Conservation (phyloP, 2,797 vertebrate species). For the Prunella strophiata region DNA sequence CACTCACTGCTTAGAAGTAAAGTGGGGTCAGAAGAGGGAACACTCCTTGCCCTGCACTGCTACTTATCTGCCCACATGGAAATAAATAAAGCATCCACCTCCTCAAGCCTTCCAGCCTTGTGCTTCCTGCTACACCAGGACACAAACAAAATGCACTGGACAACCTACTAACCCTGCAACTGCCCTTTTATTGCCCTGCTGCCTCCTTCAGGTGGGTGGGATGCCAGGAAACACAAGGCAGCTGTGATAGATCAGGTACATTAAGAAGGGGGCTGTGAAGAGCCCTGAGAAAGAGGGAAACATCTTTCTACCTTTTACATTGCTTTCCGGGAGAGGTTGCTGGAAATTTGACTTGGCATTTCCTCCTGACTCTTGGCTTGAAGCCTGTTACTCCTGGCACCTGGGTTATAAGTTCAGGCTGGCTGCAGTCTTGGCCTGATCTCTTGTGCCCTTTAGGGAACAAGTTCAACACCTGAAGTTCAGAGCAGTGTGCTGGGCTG, state of each 20-base stretch:
- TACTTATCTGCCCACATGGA: background rate
- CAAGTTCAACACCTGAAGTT: background rate
- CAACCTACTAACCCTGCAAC: rapidly evolving
- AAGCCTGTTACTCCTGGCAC: background rate
- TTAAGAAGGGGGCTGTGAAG: background rate
- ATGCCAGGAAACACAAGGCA: background rate
- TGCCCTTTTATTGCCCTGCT: background rate
- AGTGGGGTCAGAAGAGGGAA: background rate
- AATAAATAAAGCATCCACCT: background rate
- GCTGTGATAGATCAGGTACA: background rate
- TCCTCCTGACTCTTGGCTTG: background rate
- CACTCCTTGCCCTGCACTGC: rapidly evolving
- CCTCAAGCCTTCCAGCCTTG: background rate
- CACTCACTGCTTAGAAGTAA: background rate
- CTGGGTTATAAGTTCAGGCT: background rate
- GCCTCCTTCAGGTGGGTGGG: background rate
- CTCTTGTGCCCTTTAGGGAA: background rate
- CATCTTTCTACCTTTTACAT: rapidly evolving
- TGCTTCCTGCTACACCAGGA: rapidly evolving
- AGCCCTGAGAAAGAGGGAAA: background rate
- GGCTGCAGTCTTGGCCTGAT: background rate
- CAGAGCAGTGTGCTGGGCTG: background rate
- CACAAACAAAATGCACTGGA: rapidly evolving
- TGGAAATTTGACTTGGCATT: background rate
- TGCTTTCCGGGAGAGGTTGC: background rate